Evolutionary conservation across 2,113 vertebrate species (phyloP).

Genomic region (Rhabdornis inornatus): DNA sequence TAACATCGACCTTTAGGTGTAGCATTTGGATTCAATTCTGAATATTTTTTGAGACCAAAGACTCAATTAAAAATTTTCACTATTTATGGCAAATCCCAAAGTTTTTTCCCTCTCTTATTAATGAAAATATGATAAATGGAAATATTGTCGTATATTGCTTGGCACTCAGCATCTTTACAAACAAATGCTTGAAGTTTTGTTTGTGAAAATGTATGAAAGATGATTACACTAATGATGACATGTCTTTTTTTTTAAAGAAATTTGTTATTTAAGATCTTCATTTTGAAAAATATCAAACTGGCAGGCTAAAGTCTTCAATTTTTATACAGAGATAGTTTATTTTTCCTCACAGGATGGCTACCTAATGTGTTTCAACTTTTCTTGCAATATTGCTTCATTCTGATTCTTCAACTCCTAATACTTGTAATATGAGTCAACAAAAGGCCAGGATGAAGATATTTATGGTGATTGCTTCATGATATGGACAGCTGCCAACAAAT

Average conservation of each 20-base stretch:
- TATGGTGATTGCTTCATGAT: constrained; percentile 48
- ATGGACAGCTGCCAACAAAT: constrained; percentile 59
- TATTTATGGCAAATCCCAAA: background rate
- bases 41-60: constrained; percentile 57
- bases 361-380: background rate
- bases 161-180: constrained; percentile 34
- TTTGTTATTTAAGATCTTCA: background rate
- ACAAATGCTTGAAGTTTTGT: background rate
- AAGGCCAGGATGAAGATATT: constrained; percentile 26
- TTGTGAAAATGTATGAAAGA: background rate
- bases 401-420: background rate
- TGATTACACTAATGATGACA: background rate
- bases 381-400: background rate
- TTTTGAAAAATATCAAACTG: background rate
- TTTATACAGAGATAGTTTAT: background rate
- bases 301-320: background rate
- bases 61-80: constrained; percentile 36
- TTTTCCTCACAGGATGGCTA: background rate
- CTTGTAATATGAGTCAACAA: constrained; percentile 17
- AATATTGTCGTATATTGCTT: constrained; percentile 34
- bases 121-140: constrained; percentile 48
- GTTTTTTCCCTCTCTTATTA: background rate
- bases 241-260: background rate
- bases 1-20: constrained; percentile 61
- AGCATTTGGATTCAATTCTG: constrained; percentile 58